Conservation (phyloP, 1,140 invertebrate genomes). For the Penaeus indicus region DNA sequence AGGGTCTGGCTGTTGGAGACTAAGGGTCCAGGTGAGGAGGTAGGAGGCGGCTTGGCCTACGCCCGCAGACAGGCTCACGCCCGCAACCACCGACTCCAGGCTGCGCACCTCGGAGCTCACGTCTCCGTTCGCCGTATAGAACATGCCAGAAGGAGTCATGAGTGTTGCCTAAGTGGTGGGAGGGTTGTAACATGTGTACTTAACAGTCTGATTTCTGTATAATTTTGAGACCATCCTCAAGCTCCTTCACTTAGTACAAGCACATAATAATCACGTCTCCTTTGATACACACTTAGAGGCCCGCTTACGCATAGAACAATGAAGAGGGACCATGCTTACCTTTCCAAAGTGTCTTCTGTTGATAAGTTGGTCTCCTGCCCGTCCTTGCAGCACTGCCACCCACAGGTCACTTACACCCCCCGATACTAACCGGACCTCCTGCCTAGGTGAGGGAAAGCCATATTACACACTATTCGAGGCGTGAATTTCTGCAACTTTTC, state of each 20-base stretch:
- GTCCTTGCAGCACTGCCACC: constrained; percentile 36
- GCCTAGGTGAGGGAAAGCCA: constrained; percentile 21
- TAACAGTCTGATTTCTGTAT: not conserved
- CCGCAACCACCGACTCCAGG: constrained; percentile 4
- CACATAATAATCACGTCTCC: too few relatives aligned
- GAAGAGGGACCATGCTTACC: constrained; percentile 5
- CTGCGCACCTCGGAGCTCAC: constrained; percentile 6
- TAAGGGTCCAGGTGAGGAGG: constrained; percentile 36
- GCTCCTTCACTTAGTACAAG: too few relatives aligned
- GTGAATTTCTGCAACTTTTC: too few relatives aligned
- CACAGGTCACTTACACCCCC: constrained; percentile 13
- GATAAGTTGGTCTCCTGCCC: constrained; percentile 20
- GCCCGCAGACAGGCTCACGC: constrained; percentile 23
- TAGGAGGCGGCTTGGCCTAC: constrained; percentile 18
- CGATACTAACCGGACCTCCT: constrained; percentile 35
- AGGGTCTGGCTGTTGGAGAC: constrained; percentile 17
- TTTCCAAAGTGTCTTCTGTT: constrained; percentile 50
- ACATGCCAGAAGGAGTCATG: constrained; percentile 10
- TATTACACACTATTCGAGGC: too few relatives aligned
- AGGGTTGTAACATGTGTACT: not conserved
- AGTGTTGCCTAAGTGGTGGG: constrained; percentile 9
- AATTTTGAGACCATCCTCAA: too few relatives aligned
- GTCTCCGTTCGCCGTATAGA: constrained; percentile 26
- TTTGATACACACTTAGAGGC: too few relatives aligned
- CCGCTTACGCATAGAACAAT: not conserved